Evolutionary conservation across 2,113 vertebrate genomes (phyloP), one percentile per base, ranked within the genome.

Genomic region (Rhinolophus ferrumequinum): DNA sequence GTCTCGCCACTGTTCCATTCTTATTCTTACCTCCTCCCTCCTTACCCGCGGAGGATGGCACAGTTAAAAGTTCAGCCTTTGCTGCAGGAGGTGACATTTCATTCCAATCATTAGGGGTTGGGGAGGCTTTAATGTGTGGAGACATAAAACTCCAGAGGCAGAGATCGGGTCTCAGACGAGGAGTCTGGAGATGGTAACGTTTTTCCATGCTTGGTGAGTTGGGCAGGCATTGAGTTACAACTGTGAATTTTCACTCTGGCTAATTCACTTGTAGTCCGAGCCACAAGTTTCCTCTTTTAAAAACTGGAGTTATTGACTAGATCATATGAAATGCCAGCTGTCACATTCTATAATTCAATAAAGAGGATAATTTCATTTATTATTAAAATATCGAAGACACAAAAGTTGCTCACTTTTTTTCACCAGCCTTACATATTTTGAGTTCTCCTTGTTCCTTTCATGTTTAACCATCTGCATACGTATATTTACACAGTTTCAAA

Each of bases 1-100:
- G 24, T 33, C 4, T 10, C 7, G 4, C 12, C 8, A 9, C 30
- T 1, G 2, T n/a, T 7, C 7, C 14, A 11, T 5, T 62, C 28
- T 79, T 9, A 10, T 9, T 52, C 88, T 35, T 12, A 26, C 72
- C n/a, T 9, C 10, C 14, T 22, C 35, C 28, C 8, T 22, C 35
- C 28, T 6, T 9, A 14, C 4, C 58, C 66, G 13, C 26, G 4
- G 30, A n/a, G 7, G 50, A n/a, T 6, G 21, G 3, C 56, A 1
- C 30, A 2, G 70, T n/a, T 4, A 38, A 24, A 28, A 58, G 60
- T 5, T 22, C 16, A 5, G 19, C 13, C 18, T 33, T 50, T 4
- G 38, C 21, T 64, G n/a, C 44, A 38, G 35, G 26, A 73, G 16
- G 22, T 9, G 24, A 8, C 12, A 8, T 54, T 81, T n/a, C 22